A percentile compares a stretch with the other conserved stretches of the same genome.
phyloP scores from a whole-genome alignment of 2,888 invertebrate genomes.

The Euproctis similis region DNA sequence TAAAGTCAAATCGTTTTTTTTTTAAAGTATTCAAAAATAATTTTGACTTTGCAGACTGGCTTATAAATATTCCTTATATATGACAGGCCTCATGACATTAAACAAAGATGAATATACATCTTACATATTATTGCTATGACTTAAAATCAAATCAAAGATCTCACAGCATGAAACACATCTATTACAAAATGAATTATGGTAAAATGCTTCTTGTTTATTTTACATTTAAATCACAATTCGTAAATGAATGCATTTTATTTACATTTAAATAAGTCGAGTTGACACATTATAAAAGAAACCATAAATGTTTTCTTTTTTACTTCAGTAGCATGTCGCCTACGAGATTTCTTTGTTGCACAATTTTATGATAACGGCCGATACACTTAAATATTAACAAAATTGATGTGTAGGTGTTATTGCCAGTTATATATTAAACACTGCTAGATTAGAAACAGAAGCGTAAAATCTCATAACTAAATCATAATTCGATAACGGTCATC shows the following conservation, averaged over 20 bases:
- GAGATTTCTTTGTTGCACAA: constrained; percentile 6
- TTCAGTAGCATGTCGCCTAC: constrained; percentile 9
- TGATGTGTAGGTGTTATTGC: constrained; percentile 15
- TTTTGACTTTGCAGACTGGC: no score
- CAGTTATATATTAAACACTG: constrained; percentile 16
- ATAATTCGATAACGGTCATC: constrained; percentile 30
- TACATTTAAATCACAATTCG: neutral
- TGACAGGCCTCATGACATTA: no score
- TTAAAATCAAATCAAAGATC: no score
- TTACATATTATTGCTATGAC: no score
- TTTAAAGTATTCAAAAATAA: no score
- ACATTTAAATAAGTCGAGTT: constrained; percentile 2
- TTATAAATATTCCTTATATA: no score
- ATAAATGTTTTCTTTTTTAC: constrained; percentile 16
- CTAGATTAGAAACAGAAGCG: constrained; percentile 24
- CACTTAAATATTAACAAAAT: constrained; percentile 14
- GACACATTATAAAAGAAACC: constrained; percentile 5
- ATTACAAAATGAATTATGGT: no score
- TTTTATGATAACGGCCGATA: constrained; percentile 11
- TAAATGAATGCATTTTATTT: constrained; percentile 4
- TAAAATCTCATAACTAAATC: constrained; percentile 9
- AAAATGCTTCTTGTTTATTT: neutral
- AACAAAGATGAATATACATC: no score
- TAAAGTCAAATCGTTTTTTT: no score
- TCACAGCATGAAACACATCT: no score